Evolutionary conservation across 1,140 invertebrate genomes (phyloP), one percentile per base, ranked within the genome.

Genomic region (Laupala kohalensis): DNA sequence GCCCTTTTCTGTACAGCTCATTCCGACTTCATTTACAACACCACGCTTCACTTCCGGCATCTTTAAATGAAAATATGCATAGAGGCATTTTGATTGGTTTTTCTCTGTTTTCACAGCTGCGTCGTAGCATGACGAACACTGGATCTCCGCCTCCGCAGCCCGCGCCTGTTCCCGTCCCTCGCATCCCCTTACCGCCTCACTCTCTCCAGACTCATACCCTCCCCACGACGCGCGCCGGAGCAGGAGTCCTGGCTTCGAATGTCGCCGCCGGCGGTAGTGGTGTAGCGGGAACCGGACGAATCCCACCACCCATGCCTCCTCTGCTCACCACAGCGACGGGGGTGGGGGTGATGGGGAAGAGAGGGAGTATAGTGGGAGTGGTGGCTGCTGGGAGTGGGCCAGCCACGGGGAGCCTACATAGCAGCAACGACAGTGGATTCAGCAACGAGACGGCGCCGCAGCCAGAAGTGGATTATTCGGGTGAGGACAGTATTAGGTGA

Each of bases 391-490:
- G n/a, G n/a, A 64, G 63, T n/a, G 69, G 30, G 3, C 24, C 65
- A 6, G 71, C 63, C 30, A 67, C 67, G 25, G 70, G 63, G 19
- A 72, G 71, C 69, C 84, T 94, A 70, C 92, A 95, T 79, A 93
- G 91, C 78, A 94, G 92, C 78, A 95, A 94, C 80, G 93, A 95
- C 81, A 94, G 92, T 76, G 93, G 92, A 25, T 94, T 95, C 78
- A 93, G 92, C 77, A 95, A 94, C 77, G 93, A 93, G 77, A 90
- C 92, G 13, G 91, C 92, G 4, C 90, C 91, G 25, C 91, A 93
- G 77, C 92, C 93, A 1, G 92, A 94, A 81, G 87, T 94, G 73
- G 92, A 94, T 80, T 94, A 94, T 79, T 94, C 92, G 63, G 92
- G 94, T 77, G 92, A 94, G 80, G 92, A 95, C 76, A 89, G 88